phyloP scores from a whole-genome alignment of 2,797 vertebrate species.

The Syngnathus acus region DNA sequence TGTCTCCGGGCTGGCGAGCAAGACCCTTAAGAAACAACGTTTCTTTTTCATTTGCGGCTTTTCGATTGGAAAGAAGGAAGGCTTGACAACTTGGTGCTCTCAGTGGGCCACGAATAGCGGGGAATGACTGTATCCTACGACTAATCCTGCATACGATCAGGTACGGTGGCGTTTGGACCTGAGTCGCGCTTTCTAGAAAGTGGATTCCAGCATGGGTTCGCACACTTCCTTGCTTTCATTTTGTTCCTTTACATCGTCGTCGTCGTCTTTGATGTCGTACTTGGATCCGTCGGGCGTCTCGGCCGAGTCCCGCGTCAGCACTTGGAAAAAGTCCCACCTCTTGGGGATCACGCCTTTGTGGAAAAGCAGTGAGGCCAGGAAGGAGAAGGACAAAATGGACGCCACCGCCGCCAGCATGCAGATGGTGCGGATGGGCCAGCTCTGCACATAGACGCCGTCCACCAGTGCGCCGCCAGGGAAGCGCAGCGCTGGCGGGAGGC shows the following conservation, averaged over 20 bases:
- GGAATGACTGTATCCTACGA: background rate
- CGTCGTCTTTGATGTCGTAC: constrained; percentile 7
- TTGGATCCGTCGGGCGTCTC: constrained; percentile 14
- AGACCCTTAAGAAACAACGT: no score
- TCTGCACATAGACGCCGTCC: constrained; percentile 55
- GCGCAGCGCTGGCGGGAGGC: constrained; percentile 44
- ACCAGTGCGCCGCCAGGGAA: constrained; percentile 64
- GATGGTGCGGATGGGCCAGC: constrained; percentile 72
- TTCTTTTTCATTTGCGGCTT: no score
- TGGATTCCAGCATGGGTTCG: constrained; percentile 48
- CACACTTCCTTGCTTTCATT: constrained; percentile 32
- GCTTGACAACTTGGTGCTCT: background rate
- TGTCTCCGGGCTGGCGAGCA: no score
- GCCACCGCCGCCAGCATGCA: constrained; percentile 61
- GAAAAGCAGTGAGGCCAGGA: constrained; percentile 40
- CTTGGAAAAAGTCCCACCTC: constrained; percentile 45
- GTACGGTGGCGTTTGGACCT: background rate
- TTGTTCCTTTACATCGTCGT: constrained; percentile 17
- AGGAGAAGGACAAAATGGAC: constrained; percentile 53
- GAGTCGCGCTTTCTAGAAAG: constrained; percentile 16
- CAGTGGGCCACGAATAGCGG: background rate
- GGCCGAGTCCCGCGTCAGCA: constrained; percentile 18
- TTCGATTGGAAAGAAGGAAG: no score
- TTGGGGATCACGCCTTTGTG: constrained; percentile 39
- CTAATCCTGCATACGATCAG: constrained; percentile 11